phyloP scores from a whole-genome alignment of 2,888 invertebrate genomes.

The Phoronis australis region DNA sequence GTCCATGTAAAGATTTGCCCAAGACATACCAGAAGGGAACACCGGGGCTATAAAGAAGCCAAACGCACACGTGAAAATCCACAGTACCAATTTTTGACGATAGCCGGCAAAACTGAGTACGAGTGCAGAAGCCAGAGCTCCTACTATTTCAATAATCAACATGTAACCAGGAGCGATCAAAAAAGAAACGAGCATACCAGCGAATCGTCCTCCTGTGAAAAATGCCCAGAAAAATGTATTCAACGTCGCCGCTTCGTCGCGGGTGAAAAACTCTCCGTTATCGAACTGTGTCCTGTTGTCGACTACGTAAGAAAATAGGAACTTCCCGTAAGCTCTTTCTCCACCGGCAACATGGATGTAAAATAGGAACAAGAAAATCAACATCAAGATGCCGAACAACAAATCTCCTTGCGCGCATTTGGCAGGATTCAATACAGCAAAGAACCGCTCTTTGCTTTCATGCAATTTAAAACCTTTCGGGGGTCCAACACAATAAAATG shows the following conservation, averaged over 20 bases:
- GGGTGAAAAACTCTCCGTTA: background rate
- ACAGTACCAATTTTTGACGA: background rate
- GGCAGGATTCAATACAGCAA: no score
- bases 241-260: background rate
- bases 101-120: background rate
- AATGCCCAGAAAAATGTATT: background rate
- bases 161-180: background rate
- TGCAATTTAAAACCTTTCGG: no score
- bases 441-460: no score
- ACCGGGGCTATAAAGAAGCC: background rate
- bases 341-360: conserved; percentile 9
- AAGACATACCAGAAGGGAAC: background rate
- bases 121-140: background rate
- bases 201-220: background rate
- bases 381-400: background rate
- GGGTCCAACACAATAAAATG: no score
- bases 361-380: background rate
- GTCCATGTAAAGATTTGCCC: background rate
- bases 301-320: conserved; percentile 4
- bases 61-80: background rate
- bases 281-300: background rate
- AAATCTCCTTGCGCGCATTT: background rate
- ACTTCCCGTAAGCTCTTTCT: conserved; percentile 7
- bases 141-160: background rate
- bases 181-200: background rate